Evolutionary conservation across 2,797 vertebrate species (phyloP), one percentile per base, ranked within the genome.

Genomic region (Melanotaenia boesemani): DNA sequence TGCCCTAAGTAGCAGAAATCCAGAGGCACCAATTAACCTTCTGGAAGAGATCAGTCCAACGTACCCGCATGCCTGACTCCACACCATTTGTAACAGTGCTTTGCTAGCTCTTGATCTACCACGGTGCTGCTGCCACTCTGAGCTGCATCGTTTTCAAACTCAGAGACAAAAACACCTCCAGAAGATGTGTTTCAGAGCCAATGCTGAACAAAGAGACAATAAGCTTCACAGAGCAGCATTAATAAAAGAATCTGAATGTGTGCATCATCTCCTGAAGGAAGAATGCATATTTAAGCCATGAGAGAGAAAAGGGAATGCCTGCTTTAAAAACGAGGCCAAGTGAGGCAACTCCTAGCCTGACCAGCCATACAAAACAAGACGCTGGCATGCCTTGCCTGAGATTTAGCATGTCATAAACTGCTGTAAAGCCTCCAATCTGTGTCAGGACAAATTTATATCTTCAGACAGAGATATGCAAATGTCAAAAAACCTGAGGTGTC

Each of bases 351-450:
- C 81, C 73, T 79, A 41, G 77, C 76, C 89, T 89, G 91, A 93
- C 90, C 85, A 82, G 91, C 90, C 89, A 90, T 70, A 79, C 79
- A 87, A 92, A 94, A 95, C 89, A 91, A 93, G 91, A 89, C 81
- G 82, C 90, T 92, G 94, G 90, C 92, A 90, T 52, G 88, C 81
- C 89, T 81, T 58, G 86, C 76, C 84, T 58, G 90, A 94, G 94
- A 95, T 94, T 95, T 95, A 95, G 92, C 94, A 94, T 95, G 94
- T 95, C 95, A 94, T 95, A 95, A 95, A 95, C 88, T 82, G 89
- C 91, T 91, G 92, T 94, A 95, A 95, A 95, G 90, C 93, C 91
- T 94, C 94, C 94, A 95, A 95, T 95, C 94, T 94, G 93, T 94
- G 95, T 95, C 95, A 94, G 86, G 90, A 92, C 92, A 93, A 95